Evolutionary conservation across 2,888 invertebrate species (phyloP).

Genomic region (Tortricodes alternella): DNA sequence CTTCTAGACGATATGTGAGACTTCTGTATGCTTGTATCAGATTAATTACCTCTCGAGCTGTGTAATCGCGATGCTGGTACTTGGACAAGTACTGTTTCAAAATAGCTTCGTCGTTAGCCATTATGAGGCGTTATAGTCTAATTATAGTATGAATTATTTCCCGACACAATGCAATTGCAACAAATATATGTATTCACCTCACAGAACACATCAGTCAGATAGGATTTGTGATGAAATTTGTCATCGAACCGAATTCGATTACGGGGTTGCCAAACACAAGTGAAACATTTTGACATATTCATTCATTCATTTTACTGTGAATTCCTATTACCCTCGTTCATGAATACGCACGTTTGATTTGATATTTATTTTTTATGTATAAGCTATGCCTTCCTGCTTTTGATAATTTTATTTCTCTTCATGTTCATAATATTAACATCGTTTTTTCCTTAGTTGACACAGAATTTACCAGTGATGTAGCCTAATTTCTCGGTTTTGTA

Average conservation of each 20-base stretch:
- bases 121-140: constrained; percentile 38
- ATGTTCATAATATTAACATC: too few relatives aligned
- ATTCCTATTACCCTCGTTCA: too few relatives aligned
- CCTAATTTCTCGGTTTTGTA: too few relatives aligned
- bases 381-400: too few relatives aligned
- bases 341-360: too few relatives aligned
- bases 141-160: not conserved
- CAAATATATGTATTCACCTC: constrained; percentile 15
- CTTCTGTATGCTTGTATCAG: constrained; percentile 73
- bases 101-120: constrained; percentile 72
- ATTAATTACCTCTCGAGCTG: constrained; percentile 71
- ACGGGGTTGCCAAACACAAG: constrained; percentile 10
- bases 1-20: constrained; percentile 72
- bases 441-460: too few relatives aligned
- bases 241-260: constrained; percentile 25
- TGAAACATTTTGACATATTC: constrained; percentile 3
- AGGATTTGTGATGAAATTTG: constrained; percentile 29
- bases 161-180: constrained; percentile 9
- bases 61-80: constrained; percentile 74
- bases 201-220: constrained; percentile 29
- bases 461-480: too few relatives aligned
- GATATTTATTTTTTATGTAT: too few relatives aligned
- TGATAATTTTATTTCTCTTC: too few relatives aligned
- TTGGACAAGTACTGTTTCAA: constrained; percentile 69
- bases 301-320: too few relatives aligned